These are phyloP conservation scores for Drosophila limbata DNA, from an alignment of 2,888 invertebrate species.

Conservation along the genomic window DNA sequence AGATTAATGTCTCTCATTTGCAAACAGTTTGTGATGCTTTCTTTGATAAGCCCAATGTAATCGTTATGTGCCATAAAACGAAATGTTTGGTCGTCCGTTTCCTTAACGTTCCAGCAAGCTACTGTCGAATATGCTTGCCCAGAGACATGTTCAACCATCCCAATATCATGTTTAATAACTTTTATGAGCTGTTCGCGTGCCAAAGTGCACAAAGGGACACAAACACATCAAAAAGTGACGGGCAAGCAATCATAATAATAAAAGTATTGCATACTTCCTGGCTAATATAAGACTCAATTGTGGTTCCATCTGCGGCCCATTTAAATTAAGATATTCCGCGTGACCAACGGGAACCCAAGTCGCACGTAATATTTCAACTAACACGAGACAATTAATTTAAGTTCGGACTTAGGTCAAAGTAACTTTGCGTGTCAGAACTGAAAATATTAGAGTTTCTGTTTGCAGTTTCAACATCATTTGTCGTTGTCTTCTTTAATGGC, in stretches of 20 bases:
- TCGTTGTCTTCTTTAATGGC: constrained; percentile 49
- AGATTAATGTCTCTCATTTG: constrained; percentile 1
- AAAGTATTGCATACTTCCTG: constrained; percentile 34
- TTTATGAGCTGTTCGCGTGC: constrained; percentile 65
- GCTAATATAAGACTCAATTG: constrained; percentile 32
- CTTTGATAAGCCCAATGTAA: constrained; percentile 33
- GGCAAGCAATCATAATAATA: constrained; percentile 18
- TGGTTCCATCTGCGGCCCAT: constrained; percentile 14
- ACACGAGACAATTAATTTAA: constrained; percentile 39
- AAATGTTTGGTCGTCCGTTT: constrained; percentile 30
- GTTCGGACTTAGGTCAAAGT: constrained; percentile 1
- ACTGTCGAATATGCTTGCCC: constrained; percentile 27
- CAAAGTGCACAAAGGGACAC: constrained; percentile 8
- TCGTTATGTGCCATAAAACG: constrained; percentile 33
- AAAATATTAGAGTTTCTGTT: constrained; percentile 13
- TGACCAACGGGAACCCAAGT: constrained; percentile 30
- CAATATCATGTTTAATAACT: constrained; percentile 57
- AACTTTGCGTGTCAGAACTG: constrained; percentile 32
- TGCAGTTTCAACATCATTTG: constrained; percentile 29
- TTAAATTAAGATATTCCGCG: constrained; percentile 59
- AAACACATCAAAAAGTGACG: constrained; percentile 17
- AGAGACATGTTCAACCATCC: constrained; percentile 17
- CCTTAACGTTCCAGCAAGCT: constrained; percentile 13
- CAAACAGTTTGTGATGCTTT: constrained; percentile 5
- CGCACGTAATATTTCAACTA: constrained; percentile 29